Base-by-base conservation (phyloP, 2,888 invertebrate genomes). In the Drosophila borealis region DNA sequence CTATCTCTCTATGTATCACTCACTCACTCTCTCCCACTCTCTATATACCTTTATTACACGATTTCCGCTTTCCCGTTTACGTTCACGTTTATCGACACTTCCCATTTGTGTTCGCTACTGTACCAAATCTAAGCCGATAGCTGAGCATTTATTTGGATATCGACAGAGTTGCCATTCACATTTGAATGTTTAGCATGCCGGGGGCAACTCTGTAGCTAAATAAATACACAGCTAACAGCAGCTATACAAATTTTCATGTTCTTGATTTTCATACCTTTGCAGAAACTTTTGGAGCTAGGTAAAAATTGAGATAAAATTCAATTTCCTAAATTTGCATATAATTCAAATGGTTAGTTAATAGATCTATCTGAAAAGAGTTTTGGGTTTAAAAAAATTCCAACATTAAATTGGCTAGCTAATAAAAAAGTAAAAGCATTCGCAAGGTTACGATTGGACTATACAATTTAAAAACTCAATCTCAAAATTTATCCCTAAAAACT, bases 81-180 rank as follows among this genome's bases (percentile, higher is more conserved):
- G 60, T 69, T 74, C 65, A 74, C 74, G 70, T 74, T 63, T 51
- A 56, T 34, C 48, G 19, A 74, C 72, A 74, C 71, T 54, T 29
- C 19, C n/a, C 41, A 57, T 55, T 55, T 66, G 41, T 72, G 56
- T 66, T 57, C 60, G 61, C 70, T 37, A 49, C 39, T 41, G 17
- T 50, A 41, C n/a, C 9, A 13, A 39, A 41, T 10, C 17, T 19
- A 21, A 11, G 42, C 45, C 36, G 46, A 36, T 54, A 59, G 17
- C 39, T 70, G 49, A 46, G 61, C n/a, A 50, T 62, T 46, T 57
- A 44, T 59, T 39, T n/a, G 25, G 33, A 14, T 6, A 44, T 13
- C 46, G 19, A 25, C 39, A 61, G 70, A 60, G 70, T 42, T 75
- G 63, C 36, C 71, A 49, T 8, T 17, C 4, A 37, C 44, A 11